Base-by-base conservation (phyloP, 2,888 invertebrate species). In the Cecidostiba fungosa region DNA sequence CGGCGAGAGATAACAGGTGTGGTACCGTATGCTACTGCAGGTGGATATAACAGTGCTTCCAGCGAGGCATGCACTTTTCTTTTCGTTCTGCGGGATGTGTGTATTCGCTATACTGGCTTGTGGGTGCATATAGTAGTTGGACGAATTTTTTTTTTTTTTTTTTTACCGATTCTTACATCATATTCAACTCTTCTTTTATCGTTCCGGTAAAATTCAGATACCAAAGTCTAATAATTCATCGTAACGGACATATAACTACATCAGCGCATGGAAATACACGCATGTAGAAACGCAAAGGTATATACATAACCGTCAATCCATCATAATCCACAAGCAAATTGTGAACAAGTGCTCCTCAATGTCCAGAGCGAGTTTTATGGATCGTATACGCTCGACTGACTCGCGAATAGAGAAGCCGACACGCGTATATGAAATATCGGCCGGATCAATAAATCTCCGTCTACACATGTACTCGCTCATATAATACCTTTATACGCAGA, bases 41-140 rank as follows among this genome's bases (percentile, higher is more conserved):
- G 4, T 66, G 66, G 82, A 36, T 26, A 50, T 69, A 77, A 82
- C 82, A 82, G 76, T 77, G 82, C 82, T 82, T 82, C 69, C 69
- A 50, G 32, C 47, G 43, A 66, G 43, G 26, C 59, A 19, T 72
- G 69, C 29, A 50, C 77, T 54, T 77, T 82, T 77, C 36, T 82
- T 77, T 82, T 62, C 59, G 19, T 77, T 70, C 54, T 16, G 5
- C 50, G 19, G 2, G 59, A 1, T 66, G 10, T 12, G 14, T 3
- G 3, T 8, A 16, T 12, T 66, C 26, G 29, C 26, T n/a, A n/a
- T n/a, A n/a, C n/a, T 2, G 2, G 50, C 50, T 50, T 19, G 16
- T 50, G 3, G 16, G 43, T 1, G 12, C n/a, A n/a, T n/a, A n/a
- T n/a, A n/a, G n/a, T n/a, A n/a, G n/a, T n/a, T n/a, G n/a, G n/a